Base-by-base conservation (phyloP, 2,888 invertebrate species). In the Selenia dentaria region DNA sequence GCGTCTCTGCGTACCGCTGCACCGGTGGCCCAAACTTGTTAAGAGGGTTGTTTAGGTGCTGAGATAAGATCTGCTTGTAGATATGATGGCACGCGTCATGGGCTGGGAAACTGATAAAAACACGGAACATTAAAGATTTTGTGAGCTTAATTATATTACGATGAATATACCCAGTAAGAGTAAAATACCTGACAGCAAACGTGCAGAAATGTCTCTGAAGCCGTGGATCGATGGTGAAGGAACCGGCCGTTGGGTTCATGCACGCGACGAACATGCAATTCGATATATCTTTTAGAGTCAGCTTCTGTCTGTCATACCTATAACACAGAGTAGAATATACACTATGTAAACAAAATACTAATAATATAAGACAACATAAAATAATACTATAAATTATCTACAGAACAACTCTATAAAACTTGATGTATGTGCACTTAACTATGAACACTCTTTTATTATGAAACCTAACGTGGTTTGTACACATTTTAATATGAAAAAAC, bases 221-320 rank as follows among this genome's bases (percentile, higher is more conserved):
- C 24, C 98, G 92, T 0, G 97, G 94, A 87, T 98, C 96, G 43
- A 98, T 98, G 10, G 97, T 97, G 76, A 98, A 98, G 41, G 97
- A 97, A 11, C 98, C 98, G 9, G 98, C 96, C 0, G 98, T 97
- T 0, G 98, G 98, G 83, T 98, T 98, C 98, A 99, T 98, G 77
- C 97, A 97, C 0, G 98, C 95, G 10, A 98, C 94, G 78, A 98
- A 98, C 90, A 98, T 98, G 27, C 97, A 96, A 74, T 98, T 97
- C 64, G 96, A 95, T 64, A 98, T 96, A 50, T 98, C 98, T 75
- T 97, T 98, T 6, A 98, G 78, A 0, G 94, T 91, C 50, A 98
- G 88, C 74, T 98, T 98, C 32, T 93, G 88, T 44, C 98, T 90
- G 74, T 99, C 98, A 74, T 98, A 99, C 93, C 93, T 93, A 29